Percentiles rank a stretch among this genome's conserved stretches.
phyloP scores from a whole-genome alignment of 2,113 vertebrate species.

The Aegotheles bennettii region DNA sequence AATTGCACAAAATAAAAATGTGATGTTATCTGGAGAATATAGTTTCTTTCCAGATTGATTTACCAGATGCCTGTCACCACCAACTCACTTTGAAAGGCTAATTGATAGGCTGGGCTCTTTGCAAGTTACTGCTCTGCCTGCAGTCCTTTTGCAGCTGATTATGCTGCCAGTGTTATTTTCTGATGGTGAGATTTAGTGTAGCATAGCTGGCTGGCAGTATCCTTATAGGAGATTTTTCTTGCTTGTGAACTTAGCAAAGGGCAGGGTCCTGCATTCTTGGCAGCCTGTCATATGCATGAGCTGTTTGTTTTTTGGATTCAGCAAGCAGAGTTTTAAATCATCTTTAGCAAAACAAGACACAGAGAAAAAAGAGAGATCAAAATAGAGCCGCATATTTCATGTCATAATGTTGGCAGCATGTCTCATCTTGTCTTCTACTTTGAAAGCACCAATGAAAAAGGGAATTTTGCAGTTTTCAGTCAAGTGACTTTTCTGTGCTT shows the following conservation, averaged over 20 bases:
- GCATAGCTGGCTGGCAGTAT: slow-evolving; percentile 10
- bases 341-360: slow-evolving; percentile 48
- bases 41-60: background rate
- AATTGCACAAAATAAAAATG: background rate
- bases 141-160: slow-evolving; percentile 24
- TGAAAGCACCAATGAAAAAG: background rate
- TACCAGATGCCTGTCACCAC: slow-evolving; percentile 28
- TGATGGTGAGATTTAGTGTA: background rate
- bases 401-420: slow-evolving; percentile 39
- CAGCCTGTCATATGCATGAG: slow-evolving; percentile 32
- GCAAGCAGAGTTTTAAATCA: slow-evolving; percentile 55
- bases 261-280: slow-evolving; percentile 57
- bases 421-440: slow-evolving; percentile 5
- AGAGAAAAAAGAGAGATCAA: slow-evolving; percentile 39
- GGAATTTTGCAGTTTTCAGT: slow-evolving; percentile 5
- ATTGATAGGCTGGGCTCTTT: background rate
- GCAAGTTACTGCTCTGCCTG: slow-evolving; percentile 23
- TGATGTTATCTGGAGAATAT: background rate
- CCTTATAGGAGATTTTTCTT: slow-evolving; percentile 31
- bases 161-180: slow-evolving; percentile 36
- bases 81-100: background rate
- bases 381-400: slow-evolving; percentile 51
- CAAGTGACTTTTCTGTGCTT: background rate
- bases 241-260: slow-evolving; percentile 34
- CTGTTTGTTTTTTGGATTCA: slow-evolving; percentile 57